Percentiles rank a stretch among this genome's conserved stretches.
These are phyloP conservation scores for Oscheius onirici DNA, from an alignment of 2,888 invertebrate species.

Conservation along the genomic window DNA sequence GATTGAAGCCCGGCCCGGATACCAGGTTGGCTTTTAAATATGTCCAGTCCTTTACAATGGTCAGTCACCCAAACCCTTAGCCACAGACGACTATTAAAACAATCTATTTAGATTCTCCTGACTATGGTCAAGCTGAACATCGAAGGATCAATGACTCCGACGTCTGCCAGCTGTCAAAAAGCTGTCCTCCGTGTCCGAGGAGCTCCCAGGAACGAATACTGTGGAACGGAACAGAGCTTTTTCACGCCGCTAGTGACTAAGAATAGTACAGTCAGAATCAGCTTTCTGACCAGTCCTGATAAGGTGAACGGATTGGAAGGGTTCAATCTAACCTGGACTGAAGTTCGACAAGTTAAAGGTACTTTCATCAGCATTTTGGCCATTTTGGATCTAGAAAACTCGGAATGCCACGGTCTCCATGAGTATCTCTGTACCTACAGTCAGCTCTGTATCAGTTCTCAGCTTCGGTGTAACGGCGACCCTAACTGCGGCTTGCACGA, in stretches of 20 bases:
- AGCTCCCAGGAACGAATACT: slow-evolving; percentile 46
- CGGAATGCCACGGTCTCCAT: slow-evolving; percentile 74
- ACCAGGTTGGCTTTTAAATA: slow-evolving; percentile 44
- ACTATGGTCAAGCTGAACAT: slow-evolving; percentile 90
- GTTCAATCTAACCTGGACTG: slow-evolving; percentile 71
- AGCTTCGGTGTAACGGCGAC: slow-evolving; percentile 75
- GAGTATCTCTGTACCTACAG: slow-evolving; percentile 80
- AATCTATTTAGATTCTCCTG: slow-evolving; percentile 79
- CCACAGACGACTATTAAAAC: no score
- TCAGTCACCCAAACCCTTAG: no score
- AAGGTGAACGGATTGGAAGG: slow-evolving; percentile 70
- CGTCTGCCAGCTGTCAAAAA: slow-evolving; percentile 56
- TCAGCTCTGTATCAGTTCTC: slow-evolving; percentile 83
- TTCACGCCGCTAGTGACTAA: slow-evolving; percentile 41
- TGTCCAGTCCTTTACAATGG: no score
- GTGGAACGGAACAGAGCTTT: slow-evolving; percentile 45
- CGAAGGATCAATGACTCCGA: slow-evolving; percentile 79
- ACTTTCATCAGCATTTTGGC: neutral
- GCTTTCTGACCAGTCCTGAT: slow-evolving; percentile 69
- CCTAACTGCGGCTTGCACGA: slow-evolving; percentile 84
- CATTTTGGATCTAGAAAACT: neutral
- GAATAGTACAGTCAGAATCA: slow-evolving; percentile 50
- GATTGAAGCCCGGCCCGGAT: slow-evolving; percentile 75
- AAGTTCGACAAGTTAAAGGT: slow-evolving; percentile 62
- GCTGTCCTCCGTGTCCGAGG: slow-evolving; percentile 51